Evolutionary conservation across 2,888 invertebrate species (phyloP).

Genomic region (Nephrotoma flavescens): DNA sequence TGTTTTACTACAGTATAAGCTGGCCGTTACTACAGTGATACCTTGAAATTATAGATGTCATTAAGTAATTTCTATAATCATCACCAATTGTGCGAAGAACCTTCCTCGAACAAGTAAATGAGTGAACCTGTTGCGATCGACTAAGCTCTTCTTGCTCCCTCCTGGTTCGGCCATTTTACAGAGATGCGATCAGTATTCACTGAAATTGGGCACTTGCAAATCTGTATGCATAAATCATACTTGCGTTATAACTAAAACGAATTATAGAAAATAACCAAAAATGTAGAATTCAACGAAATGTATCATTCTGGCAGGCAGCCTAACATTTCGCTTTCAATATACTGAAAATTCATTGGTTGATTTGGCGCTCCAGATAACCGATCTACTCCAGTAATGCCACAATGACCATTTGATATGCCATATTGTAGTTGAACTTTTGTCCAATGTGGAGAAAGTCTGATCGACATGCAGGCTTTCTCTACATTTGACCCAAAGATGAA

Average conservation of each 20-base stretch:
- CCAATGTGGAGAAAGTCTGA: neutral
- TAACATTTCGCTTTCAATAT: neutral
- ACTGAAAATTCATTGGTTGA: neutral
- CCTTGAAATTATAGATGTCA: conserved; percentile 32
- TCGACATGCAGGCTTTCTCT: neutral
- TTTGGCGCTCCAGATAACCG: conserved; percentile 8
- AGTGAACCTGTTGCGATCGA: conserved; percentile 60
- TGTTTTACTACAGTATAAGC: conserved; percentile 76
- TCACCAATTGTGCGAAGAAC: conserved; percentile 2
- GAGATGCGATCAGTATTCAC: conserved; percentile 63
- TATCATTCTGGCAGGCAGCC: conserved; percentile 15
- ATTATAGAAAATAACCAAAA: neutral
- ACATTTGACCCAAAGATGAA: too few species aligned
- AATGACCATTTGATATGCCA: too few species aligned
- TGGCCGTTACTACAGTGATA: conserved; percentile 54
- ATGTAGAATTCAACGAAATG: conserved; percentile 19
- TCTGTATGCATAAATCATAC: conserved; percentile 83
- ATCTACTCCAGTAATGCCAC: neutral
- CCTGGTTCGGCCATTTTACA: conserved; percentile 49
- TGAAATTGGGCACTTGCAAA: conserved; percentile 75
- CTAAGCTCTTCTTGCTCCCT: too few species aligned
- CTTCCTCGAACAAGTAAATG: conserved; percentile 73
- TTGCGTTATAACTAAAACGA: conserved; percentile 29
- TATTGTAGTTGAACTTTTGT: neutral
- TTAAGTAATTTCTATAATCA: neutral